Evolutionary conservation across 2,113 vertebrate genomes (phyloP).

Genomic region (Myrmecobius fasciatus): DNA sequence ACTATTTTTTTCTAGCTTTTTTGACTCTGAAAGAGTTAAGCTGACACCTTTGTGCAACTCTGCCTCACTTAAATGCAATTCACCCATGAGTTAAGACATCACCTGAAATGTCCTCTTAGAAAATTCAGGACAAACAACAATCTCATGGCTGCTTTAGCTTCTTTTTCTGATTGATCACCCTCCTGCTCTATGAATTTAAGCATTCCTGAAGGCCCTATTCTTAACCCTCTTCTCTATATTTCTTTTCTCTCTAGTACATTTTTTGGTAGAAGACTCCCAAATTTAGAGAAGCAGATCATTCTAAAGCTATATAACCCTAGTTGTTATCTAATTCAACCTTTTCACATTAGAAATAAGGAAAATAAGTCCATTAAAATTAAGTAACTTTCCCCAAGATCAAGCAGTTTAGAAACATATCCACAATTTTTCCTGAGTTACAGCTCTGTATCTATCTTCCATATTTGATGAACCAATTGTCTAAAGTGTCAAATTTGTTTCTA

Average conservation of each 20-base stretch:
- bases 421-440: conserved; percentile 20
- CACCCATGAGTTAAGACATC: neutral
- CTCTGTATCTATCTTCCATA: neutral
- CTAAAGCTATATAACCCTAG: neutral
- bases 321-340: neutral
- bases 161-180: neutral
- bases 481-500: conserved; percentile 23
- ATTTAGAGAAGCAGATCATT: neutral
- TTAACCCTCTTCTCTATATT: neutral
- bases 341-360: neutral
- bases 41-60: neutral
- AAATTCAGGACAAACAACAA: neutral
- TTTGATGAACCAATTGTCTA: conserved; percentile 19
- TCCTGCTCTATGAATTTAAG: neutral
- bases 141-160: neutral
- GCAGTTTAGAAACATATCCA: neutral
- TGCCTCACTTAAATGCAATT: neutral
- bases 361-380: neutral
- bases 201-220: neutral
- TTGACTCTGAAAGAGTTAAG: neutral
- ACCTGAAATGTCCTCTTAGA: neutral
- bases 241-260: neutral
- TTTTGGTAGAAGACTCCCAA: neutral
- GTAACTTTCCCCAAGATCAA: neutral
- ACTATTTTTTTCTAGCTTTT: neutral